Evolutionary conservation across 2,113 vertebrate species (phyloP).

Genomic region (Ammodytes marinus): DNA sequence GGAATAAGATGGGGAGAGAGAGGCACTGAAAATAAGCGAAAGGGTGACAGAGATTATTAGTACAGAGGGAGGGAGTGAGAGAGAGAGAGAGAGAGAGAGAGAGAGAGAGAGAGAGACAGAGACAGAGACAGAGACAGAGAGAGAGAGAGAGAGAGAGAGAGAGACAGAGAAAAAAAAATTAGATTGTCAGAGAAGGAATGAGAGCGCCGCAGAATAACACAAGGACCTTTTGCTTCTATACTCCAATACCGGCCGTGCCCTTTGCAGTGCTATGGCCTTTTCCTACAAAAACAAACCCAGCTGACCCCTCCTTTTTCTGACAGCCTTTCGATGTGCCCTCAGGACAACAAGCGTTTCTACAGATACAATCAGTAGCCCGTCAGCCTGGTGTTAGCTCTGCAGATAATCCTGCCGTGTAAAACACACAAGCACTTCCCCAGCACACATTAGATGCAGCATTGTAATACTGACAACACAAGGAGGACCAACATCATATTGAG

Average conservation of each 20-base stretch:
- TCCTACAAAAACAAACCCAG: constrained; percentile 44
- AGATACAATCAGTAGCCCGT: constrained; percentile 68
- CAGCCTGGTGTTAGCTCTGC: constrained; percentile 53
- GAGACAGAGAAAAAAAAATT: constrained; percentile 40
- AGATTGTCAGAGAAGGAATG: constrained; percentile 36
- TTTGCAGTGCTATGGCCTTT: constrained; percentile 73
- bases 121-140: constrained; percentile 39
- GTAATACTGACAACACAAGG: constrained; percentile 21
- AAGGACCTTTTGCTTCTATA: constrained; percentile 69
- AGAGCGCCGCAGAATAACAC: constrained; percentile 53
- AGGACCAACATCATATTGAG: not conserved
- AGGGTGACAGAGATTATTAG: constrained; percentile 4
- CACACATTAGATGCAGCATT: constrained; percentile 31
- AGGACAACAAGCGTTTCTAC: constrained; percentile 69
- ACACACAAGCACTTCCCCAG: constrained; percentile 43
- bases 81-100: constrained; percentile 39
- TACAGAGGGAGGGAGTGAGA: not conserved
- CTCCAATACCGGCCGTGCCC: constrained; percentile 59
- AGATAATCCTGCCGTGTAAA: constrained; percentile 64
- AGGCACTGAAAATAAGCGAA: constrained; percentile 22
- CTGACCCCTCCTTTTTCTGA: constrained; percentile 67
- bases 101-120: constrained; percentile 31
- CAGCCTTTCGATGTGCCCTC: constrained; percentile 68
- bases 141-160: too few species aligned
- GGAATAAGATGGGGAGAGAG: constrained; percentile 32